phyloP scores from a whole-genome alignment of 1,140 invertebrate genomes.

The Teleopsis dalmanni region DNA sequence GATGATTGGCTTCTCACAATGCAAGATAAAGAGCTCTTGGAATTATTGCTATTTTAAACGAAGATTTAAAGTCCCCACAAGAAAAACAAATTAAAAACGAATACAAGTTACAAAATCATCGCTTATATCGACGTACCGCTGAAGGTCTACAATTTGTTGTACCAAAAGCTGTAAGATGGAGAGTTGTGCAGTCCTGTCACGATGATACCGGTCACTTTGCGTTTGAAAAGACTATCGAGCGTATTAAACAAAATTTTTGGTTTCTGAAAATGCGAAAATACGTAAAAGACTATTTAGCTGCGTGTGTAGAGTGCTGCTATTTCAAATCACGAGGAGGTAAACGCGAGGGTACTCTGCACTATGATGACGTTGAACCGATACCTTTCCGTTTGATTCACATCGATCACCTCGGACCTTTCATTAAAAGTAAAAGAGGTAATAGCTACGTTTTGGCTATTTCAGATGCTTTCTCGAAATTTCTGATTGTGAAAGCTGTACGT shows the following conservation, averaged over 20 bases:
- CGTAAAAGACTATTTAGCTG: constrained; percentile 14
- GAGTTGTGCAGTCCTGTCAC: constrained; percentile 14
- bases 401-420: constrained; percentile 28
- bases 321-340: constrained; percentile 19
- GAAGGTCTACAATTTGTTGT: background rate
- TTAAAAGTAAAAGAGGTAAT: constrained; percentile 32
- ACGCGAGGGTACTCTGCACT: constrained; percentile 19
- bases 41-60: background rate
- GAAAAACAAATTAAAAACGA: background rate
- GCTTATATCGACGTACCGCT: background rate
- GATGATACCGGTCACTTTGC: constrained; percentile 24
- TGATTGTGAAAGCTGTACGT: constrained; percentile 8
- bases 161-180: constrained; percentile 10
- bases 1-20: background rate
- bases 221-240: constrained; percentile 18
- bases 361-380: constrained; percentile 22
- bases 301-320: constrained; percentile 22
- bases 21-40: background rate
- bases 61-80: background rate
- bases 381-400: constrained; percentile 29
- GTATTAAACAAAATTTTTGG: constrained; percentile 19
- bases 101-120: background rate
- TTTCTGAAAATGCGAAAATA: constrained; percentile 26
- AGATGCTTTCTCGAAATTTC: constrained; percentile 25
- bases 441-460: constrained; percentile 45